Base-by-base conservation (phyloP, 2,797 vertebrate genomes). In the Syndactyla subalaris region DNA sequence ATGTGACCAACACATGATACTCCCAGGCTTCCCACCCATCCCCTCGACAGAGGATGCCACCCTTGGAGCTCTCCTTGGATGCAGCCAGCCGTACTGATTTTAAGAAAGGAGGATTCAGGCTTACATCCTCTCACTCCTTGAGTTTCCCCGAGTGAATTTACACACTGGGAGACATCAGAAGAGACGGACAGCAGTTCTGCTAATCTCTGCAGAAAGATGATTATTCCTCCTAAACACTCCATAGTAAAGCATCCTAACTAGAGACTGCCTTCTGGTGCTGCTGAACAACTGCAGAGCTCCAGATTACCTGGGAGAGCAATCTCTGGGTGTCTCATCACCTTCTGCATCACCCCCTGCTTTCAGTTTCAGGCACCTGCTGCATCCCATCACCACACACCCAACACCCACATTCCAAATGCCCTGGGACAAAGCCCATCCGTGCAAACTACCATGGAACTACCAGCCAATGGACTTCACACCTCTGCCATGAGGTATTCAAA, bases 171-270 rank as follows among this genome's bases (percentile, higher is more conserved):
- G 29, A 65, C 74, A 49, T 49, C 8, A 45, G 36, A 51, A 52
- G 62, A 48, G 55, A 58, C 3, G 18, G 20, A 59, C 7, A 78
- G 49, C 11, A 7, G 11, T 65, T 59, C 29, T 52, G 14, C 24
- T 70, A 32, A 16, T 32, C 29, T 83, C 45, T 43, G 36, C 17
- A 63, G 55, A 62, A 38, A 57, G 20, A 4, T 30, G 24, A 48
- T 13, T 30, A 22, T 43, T 75, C 26, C 22, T 65, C 2, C 9
- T 14, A 41, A 78, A 72, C 17, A 15, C n/a, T 54, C 36, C 24
- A 8, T 2, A 52, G 14, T 13, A 43, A 49, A 75, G 38, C 1
- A 2, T 45, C 49, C n/a, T 52, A 15, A 16, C 15, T 0, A n/a
- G 10, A 45, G 19, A 10, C 39, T 77, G 55, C n/a, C 13, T 80